Evolutionary conservation across 2,113 vertebrate genomes (phyloP).

Genomic region (Prochilodus magdalenae): DNA sequence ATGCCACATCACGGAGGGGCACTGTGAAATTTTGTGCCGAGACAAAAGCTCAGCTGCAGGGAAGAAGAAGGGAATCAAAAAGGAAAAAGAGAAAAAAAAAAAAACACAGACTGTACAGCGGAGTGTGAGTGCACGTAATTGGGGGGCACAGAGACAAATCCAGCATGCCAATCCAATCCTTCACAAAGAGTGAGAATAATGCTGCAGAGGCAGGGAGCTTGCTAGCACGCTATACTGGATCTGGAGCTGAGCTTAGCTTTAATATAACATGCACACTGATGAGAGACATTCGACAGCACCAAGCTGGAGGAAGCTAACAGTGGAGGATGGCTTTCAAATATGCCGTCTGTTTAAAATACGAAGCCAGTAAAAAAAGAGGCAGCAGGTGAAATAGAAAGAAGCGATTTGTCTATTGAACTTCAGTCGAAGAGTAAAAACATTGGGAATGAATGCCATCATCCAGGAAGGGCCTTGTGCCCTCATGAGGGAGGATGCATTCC

Average conservation of each 20-base stretch:
- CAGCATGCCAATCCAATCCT: constrained; percentile 40
- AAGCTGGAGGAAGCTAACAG: neutral
- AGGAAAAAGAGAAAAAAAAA: neutral
- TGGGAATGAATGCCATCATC: no score
- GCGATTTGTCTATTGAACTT: no score
- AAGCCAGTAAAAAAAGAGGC: no score
- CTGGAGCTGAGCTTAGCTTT: constrained; percentile 1
- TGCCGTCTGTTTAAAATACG: no score
- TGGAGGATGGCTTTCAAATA: no score
- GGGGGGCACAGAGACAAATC: constrained; percentile 43
- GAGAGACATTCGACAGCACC: neutral
- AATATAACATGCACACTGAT: neutral
- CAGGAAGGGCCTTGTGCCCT: no score
- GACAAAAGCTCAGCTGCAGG: constrained; percentile 36
- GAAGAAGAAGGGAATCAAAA: neutral
- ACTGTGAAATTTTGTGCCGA: constrained; percentile 20
- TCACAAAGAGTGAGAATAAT: constrained; percentile 21
- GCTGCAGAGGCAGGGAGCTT: neutral
- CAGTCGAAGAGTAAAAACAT: no score
- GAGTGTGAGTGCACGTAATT: constrained; percentile 40
- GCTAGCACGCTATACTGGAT: neutral
- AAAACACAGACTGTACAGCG: constrained; percentile 16
- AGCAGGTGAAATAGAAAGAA: no score
- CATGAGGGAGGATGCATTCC: no score
- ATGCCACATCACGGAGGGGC: constrained; percentile 38